Percentiles rank a stretch among this genome's conserved stretches.
These are phyloP conservation scores for Drosophila cardini DNA, from an alignment of 1,140 invertebrate genomes.

Conservation along the genomic window DNA sequence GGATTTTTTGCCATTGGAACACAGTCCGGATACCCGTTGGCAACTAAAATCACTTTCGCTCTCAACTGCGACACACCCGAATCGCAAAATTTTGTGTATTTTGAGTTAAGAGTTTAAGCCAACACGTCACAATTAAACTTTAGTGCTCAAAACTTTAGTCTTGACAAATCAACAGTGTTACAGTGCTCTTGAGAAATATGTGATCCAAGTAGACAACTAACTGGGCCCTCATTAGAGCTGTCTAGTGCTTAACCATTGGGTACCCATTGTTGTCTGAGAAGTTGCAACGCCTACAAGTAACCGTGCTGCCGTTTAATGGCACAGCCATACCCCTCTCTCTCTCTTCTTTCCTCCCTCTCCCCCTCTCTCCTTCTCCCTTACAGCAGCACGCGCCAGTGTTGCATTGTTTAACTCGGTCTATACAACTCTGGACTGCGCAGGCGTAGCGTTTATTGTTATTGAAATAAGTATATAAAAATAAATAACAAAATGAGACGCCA, in stretches of 20 bases:
- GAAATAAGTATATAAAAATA: constrained; percentile 42
- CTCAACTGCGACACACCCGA: constrained; percentile 42
- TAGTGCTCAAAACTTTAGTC: constrained; percentile 38
- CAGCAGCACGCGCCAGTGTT: constrained; percentile 52
- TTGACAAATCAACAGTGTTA: constrained; percentile 37
- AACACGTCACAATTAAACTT: constrained; percentile 72
- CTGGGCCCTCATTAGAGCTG: constrained; percentile 14
- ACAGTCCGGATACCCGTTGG: constrained; percentile 22
- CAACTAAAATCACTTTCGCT: constrained; percentile 75
- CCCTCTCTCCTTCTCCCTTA: constrained; percentile 23
- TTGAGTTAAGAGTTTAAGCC: constrained; percentile 54
- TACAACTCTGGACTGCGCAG: constrained; percentile 30
- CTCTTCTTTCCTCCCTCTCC: constrained; percentile 56
- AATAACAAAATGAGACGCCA: constrained; percentile 33
- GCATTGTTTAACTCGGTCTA: constrained; percentile 32
- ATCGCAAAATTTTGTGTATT: constrained; percentile 7
- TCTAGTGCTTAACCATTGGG: neutral
- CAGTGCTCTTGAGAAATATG: constrained; percentile 6
- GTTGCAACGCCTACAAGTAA: constrained; percentile 60
- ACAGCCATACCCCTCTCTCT: constrained; percentile 35
- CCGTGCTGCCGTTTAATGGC: constrained; percentile 69
- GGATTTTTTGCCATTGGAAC: constrained; percentile 58
- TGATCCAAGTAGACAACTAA: constrained; percentile 5
- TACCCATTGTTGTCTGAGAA: constrained; percentile 51
- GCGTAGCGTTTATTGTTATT: constrained; percentile 71